These are phyloP conservation scores for Diadophis punctatus DNA, from an alignment of 2,113 vertebrate genomes.

Conservation along the genomic window DNA sequence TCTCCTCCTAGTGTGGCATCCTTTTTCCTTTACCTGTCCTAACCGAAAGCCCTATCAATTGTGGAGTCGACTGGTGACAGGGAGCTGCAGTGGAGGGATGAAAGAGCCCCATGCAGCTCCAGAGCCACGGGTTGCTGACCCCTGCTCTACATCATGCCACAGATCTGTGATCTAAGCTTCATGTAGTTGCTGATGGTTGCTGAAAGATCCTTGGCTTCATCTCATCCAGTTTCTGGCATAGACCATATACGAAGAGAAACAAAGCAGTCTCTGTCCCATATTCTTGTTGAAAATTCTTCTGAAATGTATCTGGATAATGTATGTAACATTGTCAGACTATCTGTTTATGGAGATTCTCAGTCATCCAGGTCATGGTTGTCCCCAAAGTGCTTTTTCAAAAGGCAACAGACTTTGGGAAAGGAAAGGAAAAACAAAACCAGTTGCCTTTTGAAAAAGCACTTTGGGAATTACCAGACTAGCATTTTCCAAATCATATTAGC, in stretches of 20 bases:
- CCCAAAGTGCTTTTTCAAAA: not conserved
- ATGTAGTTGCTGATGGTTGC: not conserved
- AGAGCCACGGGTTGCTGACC: too few relatives aligned
- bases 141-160: not conserved
- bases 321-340: not conserved
- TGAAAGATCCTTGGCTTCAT: not conserved
- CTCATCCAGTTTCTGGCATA: not conserved
- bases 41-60: too few relatives aligned
- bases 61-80: too few relatives aligned
- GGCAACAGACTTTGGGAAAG: not conserved
- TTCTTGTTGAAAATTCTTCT: not conserved
- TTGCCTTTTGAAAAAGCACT: not conserved
- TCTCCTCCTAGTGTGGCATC: too few relatives aligned
- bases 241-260: not conserved
- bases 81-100: too few relatives aligned
- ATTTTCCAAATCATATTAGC: not conserved
- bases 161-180: not conserved
- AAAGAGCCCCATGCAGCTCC: too few relatives aligned
- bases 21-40: too few relatives aligned
- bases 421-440: not conserved
- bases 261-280: not conserved
- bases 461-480: not conserved
- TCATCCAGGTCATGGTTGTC: not conserved
- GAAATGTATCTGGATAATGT: not conserved
- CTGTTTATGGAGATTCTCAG: not conserved